These are phyloP conservation scores for Manis pentadactyla DNA, from an alignment of 2,797 vertebrate species.

Conservation along the genomic window DNA sequence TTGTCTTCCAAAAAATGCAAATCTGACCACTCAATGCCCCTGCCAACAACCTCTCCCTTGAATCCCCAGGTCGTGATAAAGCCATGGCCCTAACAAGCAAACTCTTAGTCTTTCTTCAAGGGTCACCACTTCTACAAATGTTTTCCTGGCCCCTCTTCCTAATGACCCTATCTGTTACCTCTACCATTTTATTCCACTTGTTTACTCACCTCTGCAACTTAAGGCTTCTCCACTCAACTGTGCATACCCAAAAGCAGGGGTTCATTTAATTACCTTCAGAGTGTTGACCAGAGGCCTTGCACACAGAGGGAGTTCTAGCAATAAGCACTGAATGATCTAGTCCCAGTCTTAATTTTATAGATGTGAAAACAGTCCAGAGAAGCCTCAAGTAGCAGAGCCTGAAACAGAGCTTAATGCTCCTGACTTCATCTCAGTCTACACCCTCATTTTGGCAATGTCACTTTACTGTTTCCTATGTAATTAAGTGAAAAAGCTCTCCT, in stretches of 20 bases:
- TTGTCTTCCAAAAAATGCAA: conserved; percentile 4
- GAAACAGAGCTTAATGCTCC: conserved; percentile 36
- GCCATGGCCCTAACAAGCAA: not conserved
- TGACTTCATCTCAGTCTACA: not conserved
- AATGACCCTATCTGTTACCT: not conserved
- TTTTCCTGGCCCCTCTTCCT: not conserved
- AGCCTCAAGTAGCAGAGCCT: conserved; percentile 13
- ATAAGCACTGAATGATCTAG: conserved; percentile 46
- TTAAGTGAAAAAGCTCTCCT: conserved; percentile 28
- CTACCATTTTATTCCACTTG: conserved; percentile 19
- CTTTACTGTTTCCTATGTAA: conserved; percentile 26
- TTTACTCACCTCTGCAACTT: not conserved
- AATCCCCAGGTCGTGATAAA: conserved; percentile 14
- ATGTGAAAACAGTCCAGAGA: conserved; percentile 57
- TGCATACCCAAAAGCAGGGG: not conserved
- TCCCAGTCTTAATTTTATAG: conserved; percentile 39
- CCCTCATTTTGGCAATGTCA: not conserved
- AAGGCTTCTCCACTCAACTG: not conserved
- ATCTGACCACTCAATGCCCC: not conserved
- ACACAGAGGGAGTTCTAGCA: conserved; percentile 43
- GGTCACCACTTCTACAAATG: conserved; percentile 8
- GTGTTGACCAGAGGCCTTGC: conserved; percentile 20
- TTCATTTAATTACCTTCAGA: conserved; percentile 16
- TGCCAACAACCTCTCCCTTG: not conserved
- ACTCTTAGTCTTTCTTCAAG: conserved; percentile 46